Base-by-base conservation (phyloP, 2,888 invertebrate species). In the Eugnorisma glareosa region DNA sequence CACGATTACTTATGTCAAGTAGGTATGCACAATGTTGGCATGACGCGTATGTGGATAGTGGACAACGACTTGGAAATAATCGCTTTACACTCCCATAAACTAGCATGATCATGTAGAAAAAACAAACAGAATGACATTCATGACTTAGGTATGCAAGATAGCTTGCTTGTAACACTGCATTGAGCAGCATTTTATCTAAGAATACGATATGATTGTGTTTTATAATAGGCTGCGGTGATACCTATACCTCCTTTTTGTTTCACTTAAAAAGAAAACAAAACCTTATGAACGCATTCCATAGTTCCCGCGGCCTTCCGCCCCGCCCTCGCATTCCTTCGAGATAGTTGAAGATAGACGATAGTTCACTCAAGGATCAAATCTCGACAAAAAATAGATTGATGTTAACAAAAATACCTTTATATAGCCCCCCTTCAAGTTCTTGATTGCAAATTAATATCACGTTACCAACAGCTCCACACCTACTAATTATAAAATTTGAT, bases 321-420 rank as follows among this genome's bases (percentile, higher is more conserved):
- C 89, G 91, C 91, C 91, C 88, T 88, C 90, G 82, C 92, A 93
- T 93, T 93, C 93, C 92, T 85, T 83, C 81, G 86, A 90, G 87
- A 91, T 90, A 89, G 85, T 86, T 88, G 37, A 54, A 79, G 43
- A 80, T 57, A 67, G 71, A 85, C 86, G 83, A 86, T 87, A 83
- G 87, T 81, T 89, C 86, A 84, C 81, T 79, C 84, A 76, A 82
- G 81, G 85, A 85, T 85, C 86, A 87, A 88, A 89, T 70, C 78
- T 72, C 78, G 71, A 85, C 80, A 89, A 90, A 91, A 89, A 89
- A 82, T 67, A 75, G 84, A 89, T 89, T 88, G 82, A 89, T 89
- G 86, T 61, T 74, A 43, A 61, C 45, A 63, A 21, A 40, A 71
- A 35, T 40, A 51, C 15, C 37, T 69, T 24, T 51, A 59, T 69